These are phyloP conservation scores for Opisthograptis luteolata DNA, from an alignment of 2,888 invertebrate genomes.

Conservation along the genomic window DNA sequence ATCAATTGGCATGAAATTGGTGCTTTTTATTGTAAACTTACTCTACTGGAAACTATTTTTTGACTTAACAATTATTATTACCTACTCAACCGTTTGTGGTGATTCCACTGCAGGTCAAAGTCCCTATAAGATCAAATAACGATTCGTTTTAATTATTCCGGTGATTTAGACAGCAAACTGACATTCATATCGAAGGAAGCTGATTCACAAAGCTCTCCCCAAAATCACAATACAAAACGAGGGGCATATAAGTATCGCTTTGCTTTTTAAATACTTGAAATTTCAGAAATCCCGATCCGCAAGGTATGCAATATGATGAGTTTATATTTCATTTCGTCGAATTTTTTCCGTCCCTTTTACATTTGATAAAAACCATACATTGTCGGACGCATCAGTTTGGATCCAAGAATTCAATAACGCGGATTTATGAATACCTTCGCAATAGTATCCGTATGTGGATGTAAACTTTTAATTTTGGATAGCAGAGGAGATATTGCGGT, in stretches of 20 bases:
- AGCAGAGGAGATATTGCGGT: background rate
- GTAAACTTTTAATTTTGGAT: conserved; percentile 12
- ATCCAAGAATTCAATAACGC: conserved; percentile 54
- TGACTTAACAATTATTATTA: too few species aligned
- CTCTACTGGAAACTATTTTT: too few species aligned
- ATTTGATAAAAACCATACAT: conserved; percentile 50
- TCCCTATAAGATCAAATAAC: too few species aligned
- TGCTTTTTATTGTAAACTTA: too few species aligned
- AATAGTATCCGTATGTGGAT: conserved; percentile 28
- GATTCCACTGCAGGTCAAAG: too few species aligned
- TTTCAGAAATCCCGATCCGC: conserved; percentile 68
- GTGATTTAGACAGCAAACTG: conserved; percentile 19
- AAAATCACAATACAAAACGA: conserved; percentile 57
- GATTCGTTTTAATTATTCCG: background rate
- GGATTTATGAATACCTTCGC: conserved; percentile 47
- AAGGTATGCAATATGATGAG: conserved; percentile 74
- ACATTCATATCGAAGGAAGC: conserved; percentile 23
- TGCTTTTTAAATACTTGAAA: conserved; percentile 70
- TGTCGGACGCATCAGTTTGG: conserved; percentile 43
- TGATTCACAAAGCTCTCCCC: conserved; percentile 47
- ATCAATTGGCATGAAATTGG: too few species aligned
- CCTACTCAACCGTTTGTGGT: too few species aligned
- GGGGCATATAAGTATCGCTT: conserved; percentile 45
- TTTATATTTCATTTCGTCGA: conserved; percentile 67
- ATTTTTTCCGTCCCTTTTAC: conserved; percentile 60